Evolutionary conservation across 2,113 vertebrate species (phyloP).

Genomic region (Varanus salvator): DNA sequence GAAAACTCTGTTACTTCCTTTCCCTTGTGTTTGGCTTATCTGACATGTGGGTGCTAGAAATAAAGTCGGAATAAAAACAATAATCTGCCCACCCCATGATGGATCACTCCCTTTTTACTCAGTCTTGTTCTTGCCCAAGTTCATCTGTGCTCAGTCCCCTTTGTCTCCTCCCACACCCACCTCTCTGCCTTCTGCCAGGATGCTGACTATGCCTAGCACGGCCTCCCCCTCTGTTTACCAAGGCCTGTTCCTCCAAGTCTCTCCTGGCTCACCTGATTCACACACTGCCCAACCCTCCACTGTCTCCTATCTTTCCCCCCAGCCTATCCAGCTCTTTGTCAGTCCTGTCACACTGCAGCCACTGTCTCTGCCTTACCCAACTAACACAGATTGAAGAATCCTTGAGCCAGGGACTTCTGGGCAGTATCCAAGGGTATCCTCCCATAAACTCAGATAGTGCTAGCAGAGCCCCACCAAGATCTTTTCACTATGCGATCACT

Average conservation of each 20-base stretch:
- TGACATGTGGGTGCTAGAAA: neutral
- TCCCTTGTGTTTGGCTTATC: neutral
- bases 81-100: neutral
- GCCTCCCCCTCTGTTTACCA: neutral
- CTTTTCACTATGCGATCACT: too few relatives aligned
- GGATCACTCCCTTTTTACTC: neutral
- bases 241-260: neutral
- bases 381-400: neutral
- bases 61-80: neutral
- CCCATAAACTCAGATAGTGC: too few relatives aligned
- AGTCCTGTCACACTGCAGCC: neutral
- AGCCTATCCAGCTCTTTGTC: neutral
- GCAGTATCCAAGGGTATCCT: too few relatives aligned
- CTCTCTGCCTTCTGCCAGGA: conserved; percentile 31
- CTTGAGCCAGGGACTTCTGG: neutral
- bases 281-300: neutral
- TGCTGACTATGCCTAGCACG: neutral
- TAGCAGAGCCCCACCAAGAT: too few relatives aligned
- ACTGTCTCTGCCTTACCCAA: neutral
- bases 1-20: neutral
- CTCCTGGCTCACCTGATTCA: neutral
- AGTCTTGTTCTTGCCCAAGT: neutral
- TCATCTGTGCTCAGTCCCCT: neutral
- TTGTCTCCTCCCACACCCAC: conserved; percentile 15
- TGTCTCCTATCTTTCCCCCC: neutral